phyloP scores from a whole-genome alignment of 2,888 invertebrate species.

The Microctonus aethiopoides region DNA sequence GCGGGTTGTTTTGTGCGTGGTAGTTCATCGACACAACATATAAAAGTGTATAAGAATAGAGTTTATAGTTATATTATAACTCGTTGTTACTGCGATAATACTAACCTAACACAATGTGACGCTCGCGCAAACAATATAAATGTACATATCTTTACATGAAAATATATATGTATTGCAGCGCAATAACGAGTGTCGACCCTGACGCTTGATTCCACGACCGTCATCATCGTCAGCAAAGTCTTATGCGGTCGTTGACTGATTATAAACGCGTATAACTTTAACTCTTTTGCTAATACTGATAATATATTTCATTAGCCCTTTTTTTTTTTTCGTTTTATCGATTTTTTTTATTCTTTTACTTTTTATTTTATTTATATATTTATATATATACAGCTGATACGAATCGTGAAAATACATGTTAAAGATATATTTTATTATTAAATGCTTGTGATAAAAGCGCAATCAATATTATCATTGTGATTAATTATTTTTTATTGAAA shows the following conservation, averaged over 20 bases:
- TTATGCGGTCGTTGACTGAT: conserved; percentile 62
- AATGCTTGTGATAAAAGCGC: not conserved
- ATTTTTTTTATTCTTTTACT: not conserved
- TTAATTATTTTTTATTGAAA: not conserved
- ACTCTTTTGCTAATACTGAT: not conserved
- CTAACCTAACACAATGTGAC: conserved; percentile 60
- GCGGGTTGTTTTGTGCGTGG: conserved; percentile 48
- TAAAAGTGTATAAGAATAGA: conserved; percentile 57
- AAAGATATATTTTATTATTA: not conserved
- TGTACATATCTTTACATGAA: no score
- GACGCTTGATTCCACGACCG: not conserved
- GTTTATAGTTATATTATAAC: conserved; percentile 35
- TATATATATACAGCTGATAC: no score
- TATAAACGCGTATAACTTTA: conserved; percentile 34
- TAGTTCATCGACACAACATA: conserved; percentile 35
- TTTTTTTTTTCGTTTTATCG: conserved; percentile 9
- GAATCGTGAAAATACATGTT: not conserved
- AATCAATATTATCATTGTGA: not conserved
- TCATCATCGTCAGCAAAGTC: conserved; percentile 31
- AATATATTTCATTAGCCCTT: conserved; percentile 30
- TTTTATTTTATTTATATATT: not conserved
- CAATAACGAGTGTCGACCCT: not conserved
- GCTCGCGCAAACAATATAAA: conserved; percentile 49
- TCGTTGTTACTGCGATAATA: conserved; percentile 50
- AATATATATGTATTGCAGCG: not conserved